These are phyloP conservation scores for Oxyura jamaicensis DNA, from an alignment of 2,113 vertebrate species.

Conservation along the genomic window DNA sequence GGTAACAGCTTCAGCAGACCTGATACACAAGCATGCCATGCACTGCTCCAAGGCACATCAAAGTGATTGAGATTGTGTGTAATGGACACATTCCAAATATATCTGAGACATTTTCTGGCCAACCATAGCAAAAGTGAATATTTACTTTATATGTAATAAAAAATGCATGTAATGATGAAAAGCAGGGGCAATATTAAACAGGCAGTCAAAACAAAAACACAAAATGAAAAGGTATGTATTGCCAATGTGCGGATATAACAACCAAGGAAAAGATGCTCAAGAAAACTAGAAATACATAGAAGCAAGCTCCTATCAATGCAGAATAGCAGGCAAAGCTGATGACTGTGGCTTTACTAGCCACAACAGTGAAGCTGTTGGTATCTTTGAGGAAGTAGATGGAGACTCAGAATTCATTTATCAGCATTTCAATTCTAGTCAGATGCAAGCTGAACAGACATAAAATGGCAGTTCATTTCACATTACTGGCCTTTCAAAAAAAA, in stretches of 20 bases:
- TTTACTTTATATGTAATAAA: not conserved
- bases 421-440: constrained; percentile 11
- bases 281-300: not conserved
- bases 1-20: not conserved
- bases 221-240: not conserved
- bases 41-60: not conserved
- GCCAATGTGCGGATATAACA: not conserved
- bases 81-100: not conserved
- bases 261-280: not conserved
- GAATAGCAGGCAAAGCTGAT: not conserved
- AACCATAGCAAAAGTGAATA: not conserved
- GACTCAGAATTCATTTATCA: not conserved
- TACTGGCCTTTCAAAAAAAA: not conserved
- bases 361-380: not conserved
- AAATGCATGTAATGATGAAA: not conserved
- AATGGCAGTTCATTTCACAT: constrained; percentile 18
- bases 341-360: not conserved
- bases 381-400: not conserved
- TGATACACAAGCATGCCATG: not conserved
- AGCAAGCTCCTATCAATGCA: not conserved
- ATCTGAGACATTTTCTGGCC: not conserved
- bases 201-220: not conserved
- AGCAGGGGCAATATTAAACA: not conserved
- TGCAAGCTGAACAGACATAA: constrained; percentile 15
- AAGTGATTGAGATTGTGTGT: not conserved